Percentiles rank a stretch among this genome's conserved stretches.
phyloP scores from a whole-genome alignment of 2,888 invertebrate species.

The Petrolisthes manimaculis region DNA sequence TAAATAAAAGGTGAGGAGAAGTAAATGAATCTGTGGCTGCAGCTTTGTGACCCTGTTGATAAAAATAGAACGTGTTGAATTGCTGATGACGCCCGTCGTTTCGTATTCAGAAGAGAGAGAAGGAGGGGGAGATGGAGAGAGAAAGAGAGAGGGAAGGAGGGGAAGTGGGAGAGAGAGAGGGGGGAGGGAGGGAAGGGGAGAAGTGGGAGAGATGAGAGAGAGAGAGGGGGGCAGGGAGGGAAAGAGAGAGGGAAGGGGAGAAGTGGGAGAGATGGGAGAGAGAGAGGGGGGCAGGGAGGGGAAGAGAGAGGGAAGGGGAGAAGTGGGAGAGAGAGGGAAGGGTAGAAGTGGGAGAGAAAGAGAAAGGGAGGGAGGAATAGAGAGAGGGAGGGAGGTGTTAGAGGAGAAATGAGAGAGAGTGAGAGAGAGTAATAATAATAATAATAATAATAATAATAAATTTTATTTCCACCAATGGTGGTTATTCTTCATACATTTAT shows the following conservation, averaged over 20 bases:
- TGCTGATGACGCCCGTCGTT: too few relatives aligned
- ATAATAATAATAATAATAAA: too few relatives aligned
- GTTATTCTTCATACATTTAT: too few relatives aligned
- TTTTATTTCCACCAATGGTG: too few relatives aligned
- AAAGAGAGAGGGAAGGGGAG: conserved; percentile 21
- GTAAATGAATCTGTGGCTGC: too few relatives aligned
- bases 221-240: conserved; percentile 15
- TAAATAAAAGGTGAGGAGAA: too few relatives aligned
- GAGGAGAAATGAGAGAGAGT: conserved; percentile 1
- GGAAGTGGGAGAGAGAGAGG: background rate
- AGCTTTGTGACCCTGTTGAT: too few relatives aligned
- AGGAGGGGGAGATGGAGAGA: background rate
- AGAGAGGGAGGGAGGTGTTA: background rate
- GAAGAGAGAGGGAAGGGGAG: background rate
- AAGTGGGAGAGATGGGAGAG: background rate
- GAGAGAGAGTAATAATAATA: background rate
- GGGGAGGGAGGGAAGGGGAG: background rate
- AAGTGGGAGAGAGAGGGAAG: background rate
- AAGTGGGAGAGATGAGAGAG: too few relatives aligned
- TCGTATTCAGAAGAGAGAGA: background rate
- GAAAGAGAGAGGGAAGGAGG: background rate
- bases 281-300: conserved; percentile 3
- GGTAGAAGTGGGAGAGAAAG: background rate
- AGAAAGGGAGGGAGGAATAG: background rate
- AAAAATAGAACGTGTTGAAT: too few relatives aligned